Percentiles rank a stretch among this genome's conserved stretches.
Conservation (phyloP, 1,140 invertebrate species). For the Neodiprion pinetum region DNA sequence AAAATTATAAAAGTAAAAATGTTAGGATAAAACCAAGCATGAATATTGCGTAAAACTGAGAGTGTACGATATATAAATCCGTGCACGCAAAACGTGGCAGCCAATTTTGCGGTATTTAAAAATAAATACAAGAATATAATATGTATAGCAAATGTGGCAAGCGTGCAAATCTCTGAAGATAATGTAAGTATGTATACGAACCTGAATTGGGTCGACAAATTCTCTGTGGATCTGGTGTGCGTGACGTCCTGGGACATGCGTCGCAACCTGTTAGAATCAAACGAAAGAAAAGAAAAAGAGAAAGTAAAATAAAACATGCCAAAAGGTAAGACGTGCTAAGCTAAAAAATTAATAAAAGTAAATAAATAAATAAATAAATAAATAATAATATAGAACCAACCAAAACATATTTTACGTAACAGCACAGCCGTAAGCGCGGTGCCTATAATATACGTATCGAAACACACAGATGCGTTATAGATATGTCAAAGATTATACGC, state of each 20-base stretch:
- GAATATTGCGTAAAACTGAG: too few species aligned
- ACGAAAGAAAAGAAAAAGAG: constrained; percentile 46
- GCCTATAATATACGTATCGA: too few species aligned
- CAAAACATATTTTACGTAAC: constrained; percentile 11
- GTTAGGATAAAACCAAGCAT: too few species aligned
- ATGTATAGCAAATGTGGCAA: too few species aligned
- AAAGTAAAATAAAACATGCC: constrained; percentile 49
- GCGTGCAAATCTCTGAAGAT: background rate
- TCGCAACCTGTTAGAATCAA: constrained; percentile 67
- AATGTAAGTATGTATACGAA: constrained; percentile 36
- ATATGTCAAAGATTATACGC: too few species aligned
- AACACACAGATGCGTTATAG: too few species aligned
- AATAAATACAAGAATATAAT: too few species aligned
- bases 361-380: constrained; percentile 37
- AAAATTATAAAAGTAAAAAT: too few species aligned
- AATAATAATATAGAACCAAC: constrained; percentile 20
- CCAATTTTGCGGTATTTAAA: too few species aligned
- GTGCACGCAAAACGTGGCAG: too few species aligned
- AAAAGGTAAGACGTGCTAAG: constrained; percentile 44
- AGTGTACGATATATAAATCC: too few species aligned
- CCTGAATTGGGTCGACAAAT: constrained; percentile 52
- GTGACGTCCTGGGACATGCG: constrained; percentile 78
- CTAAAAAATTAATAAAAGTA: constrained; percentile 45
- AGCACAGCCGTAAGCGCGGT: too few species aligned
- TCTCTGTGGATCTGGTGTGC: constrained; percentile 56